Evolutionary conservation across 2,797 vertebrate genomes (phyloP).

Genomic region (Streptopelia turtur): DNA sequence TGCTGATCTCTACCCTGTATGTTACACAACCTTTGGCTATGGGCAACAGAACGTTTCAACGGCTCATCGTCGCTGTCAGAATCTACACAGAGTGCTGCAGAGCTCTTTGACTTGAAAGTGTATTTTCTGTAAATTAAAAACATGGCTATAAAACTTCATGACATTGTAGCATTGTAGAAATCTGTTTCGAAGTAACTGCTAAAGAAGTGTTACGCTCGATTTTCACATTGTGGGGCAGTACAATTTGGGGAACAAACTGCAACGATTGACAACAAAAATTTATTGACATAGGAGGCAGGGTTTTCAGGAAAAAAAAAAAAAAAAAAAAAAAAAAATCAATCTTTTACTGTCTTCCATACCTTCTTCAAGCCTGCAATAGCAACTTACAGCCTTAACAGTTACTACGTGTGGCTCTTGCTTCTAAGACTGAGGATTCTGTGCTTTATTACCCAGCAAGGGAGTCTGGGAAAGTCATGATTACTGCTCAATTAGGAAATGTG

Average conservation of each 20-base stretch:
- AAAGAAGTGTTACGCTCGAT: neutral
- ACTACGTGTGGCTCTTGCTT: neutral
- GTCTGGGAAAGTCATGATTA: neutral
- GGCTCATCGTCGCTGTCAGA: slow-evolving; percentile 95
- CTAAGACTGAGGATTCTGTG: neutral
- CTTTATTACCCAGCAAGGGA: neutral
- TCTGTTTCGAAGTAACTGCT: accelerated
- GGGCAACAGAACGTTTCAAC: slow-evolving; percentile 80
- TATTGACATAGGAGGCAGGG: neutral
- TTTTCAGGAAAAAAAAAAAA: neutral
- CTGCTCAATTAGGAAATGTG: neutral
- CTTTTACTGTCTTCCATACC: neutral
- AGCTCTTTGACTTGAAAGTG: slow-evolving; percentile 83
- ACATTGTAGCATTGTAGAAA: neutral
- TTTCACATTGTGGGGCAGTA: neutral
- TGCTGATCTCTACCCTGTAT: slow-evolving; percentile 76
- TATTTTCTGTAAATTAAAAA: slow-evolving; percentile 81
- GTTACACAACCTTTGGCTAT: slow-evolving; percentile 84
- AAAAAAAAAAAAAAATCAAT: neutral
- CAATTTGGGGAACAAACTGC: neutral
- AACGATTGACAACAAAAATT: neutral
- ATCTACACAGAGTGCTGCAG: slow-evolving; percentile 80
- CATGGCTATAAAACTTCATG: neutral
- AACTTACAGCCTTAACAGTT: neutral
- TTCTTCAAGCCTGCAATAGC: neutral